These are phyloP conservation scores for Hypomesus transpacificus DNA, from an alignment of 2,113 vertebrate genomes.

Conservation along the genomic window DNA sequence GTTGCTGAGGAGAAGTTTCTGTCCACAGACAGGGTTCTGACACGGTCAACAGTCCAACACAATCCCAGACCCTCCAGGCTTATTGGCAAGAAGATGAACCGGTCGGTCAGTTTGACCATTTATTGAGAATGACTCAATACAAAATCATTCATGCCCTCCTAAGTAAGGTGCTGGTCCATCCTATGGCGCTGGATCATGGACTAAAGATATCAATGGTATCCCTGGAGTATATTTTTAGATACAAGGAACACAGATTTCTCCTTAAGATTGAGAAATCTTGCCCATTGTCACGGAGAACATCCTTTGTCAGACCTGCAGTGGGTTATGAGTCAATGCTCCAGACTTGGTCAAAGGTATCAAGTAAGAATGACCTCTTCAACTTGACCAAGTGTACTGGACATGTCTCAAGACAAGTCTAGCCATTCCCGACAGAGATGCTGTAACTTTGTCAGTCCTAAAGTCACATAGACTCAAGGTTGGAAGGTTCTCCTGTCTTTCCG, in stretches of 20 bases:
- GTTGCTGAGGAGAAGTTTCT: constrained; percentile 90
- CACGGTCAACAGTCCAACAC: constrained; percentile 85
- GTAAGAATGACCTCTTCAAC: background rate
- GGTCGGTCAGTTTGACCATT: constrained; percentile 94
- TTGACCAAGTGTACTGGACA: background rate
- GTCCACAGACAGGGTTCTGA: constrained; percentile 85
- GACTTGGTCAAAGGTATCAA: background rate
- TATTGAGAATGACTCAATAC: constrained; percentile 73
- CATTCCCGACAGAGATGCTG: constrained; percentile 37
- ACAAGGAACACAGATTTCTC: constrained; percentile 28
- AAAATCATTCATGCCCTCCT: background rate
- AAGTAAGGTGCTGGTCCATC: constrained; percentile 6
- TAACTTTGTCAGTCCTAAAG: constrained; percentile 37
- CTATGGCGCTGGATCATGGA: constrained; percentile 42
- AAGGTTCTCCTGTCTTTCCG: constrained; percentile 43
- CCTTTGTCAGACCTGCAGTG: background rate
- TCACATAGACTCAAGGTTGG: constrained; percentile 17
- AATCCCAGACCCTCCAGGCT: constrained; percentile 81
- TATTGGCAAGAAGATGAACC: constrained; percentile 97
- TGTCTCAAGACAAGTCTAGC: background rate
- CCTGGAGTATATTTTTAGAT: constrained; percentile 54
- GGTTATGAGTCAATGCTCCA: background rate
- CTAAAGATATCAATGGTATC: background rate
- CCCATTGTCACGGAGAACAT: constrained; percentile 1
- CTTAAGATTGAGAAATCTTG: background rate